These are phyloP conservation scores for Carcina quercana DNA, from an alignment of 2,888 invertebrate species.

Conservation along the genomic window DNA sequence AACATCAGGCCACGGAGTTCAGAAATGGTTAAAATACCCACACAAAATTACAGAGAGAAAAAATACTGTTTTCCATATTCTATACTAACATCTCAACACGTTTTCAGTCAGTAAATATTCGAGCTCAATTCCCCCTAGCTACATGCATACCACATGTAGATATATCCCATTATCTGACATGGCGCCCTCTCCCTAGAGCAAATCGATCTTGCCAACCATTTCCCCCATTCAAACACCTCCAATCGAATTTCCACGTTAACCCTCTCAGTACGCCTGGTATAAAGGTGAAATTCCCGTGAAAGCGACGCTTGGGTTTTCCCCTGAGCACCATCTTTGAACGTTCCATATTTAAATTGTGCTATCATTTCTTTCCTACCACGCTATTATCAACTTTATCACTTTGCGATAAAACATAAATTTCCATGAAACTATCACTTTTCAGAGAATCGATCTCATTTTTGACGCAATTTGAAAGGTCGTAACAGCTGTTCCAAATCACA, in stretches of 20 bases:
- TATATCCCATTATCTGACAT: constrained; percentile 44
- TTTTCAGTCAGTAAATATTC: too few relatives aligned
- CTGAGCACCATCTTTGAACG: constrained; percentile 69
- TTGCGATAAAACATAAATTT: constrained; percentile 19
- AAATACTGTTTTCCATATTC: too few relatives aligned
- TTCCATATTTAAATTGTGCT: constrained; percentile 65
- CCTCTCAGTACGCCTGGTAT: not conserved
- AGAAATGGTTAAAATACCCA: too few relatives aligned
- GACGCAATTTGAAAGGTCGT: constrained; percentile 24
- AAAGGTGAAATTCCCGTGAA: constrained; percentile 30
- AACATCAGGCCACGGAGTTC: too few relatives aligned
- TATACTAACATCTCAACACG: too few relatives aligned
- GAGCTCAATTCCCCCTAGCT: too few relatives aligned
- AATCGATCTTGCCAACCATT: constrained; percentile 51
- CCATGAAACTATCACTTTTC: constrained; percentile 24
- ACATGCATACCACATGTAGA: too few relatives aligned
- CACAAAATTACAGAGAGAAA: too few relatives aligned
- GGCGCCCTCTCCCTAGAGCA: constrained; percentile 56
- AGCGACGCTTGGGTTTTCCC: constrained; percentile 51
- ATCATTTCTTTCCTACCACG: constrained; percentile 33
- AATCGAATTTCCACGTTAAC: constrained; percentile 27
- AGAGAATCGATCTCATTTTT: constrained; percentile 69
- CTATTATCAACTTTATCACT: constrained; percentile 21
- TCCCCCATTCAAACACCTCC: constrained; percentile 26
- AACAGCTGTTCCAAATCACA: constrained; percentile 18